Conservation (phyloP, 1,140 invertebrate species). For the Lethrus apterus region DNA sequence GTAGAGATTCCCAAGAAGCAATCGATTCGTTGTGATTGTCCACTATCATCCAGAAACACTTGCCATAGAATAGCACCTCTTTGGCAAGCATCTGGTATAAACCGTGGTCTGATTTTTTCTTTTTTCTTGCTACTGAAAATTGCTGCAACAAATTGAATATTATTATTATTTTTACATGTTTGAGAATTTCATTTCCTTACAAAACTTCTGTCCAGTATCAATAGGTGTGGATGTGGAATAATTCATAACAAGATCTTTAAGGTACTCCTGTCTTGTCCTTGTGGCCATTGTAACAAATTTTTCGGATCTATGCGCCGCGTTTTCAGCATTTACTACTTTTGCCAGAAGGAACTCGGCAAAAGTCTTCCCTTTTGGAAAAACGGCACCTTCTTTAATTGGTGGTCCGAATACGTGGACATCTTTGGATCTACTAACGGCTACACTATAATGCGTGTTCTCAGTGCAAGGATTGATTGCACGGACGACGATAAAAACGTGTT, state of each 20-base stretch:
- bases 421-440: slow-evolving; percentile 87
- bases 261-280: slow-evolving; percentile 89
- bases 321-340: slow-evolving; percentile 97
- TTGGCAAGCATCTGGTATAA: slow-evolving; percentile 59
- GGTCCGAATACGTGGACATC: slow-evolving; percentile 95
- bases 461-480: slow-evolving; percentile 83
- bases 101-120: slow-evolving; percentile 53
- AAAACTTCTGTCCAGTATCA: slow-evolving; percentile 84
- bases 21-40: slow-evolving; percentile 60
- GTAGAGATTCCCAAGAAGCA: slow-evolving; percentile 82
- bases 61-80: slow-evolving; percentile 74
- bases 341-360: slow-evolving; percentile 91
- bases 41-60: slow-evolving; percentile 63
- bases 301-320: slow-evolving; percentile 90
- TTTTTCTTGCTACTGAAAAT: slow-evolving; percentile 69
- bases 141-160: slow-evolving; percentile 39
- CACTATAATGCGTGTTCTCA: slow-evolving; percentile 82
- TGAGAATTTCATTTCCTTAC: slow-evolving; percentile 51
- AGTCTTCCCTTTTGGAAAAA: slow-evolving; percentile 79
- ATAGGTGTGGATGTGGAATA: slow-evolving; percentile 73
- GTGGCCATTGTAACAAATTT: slow-evolving; percentile 98
- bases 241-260: slow-evolving; percentile 86
- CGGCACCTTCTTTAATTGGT: slow-evolving; percentile 74
- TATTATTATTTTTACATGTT: background rate
- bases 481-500: slow-evolving; percentile 96